Percentiles rank a stretch among this genome's conserved stretches.
Conservation (phyloP, 64 coral and sea anemone genomes). For the Porites lutea region DNA sequence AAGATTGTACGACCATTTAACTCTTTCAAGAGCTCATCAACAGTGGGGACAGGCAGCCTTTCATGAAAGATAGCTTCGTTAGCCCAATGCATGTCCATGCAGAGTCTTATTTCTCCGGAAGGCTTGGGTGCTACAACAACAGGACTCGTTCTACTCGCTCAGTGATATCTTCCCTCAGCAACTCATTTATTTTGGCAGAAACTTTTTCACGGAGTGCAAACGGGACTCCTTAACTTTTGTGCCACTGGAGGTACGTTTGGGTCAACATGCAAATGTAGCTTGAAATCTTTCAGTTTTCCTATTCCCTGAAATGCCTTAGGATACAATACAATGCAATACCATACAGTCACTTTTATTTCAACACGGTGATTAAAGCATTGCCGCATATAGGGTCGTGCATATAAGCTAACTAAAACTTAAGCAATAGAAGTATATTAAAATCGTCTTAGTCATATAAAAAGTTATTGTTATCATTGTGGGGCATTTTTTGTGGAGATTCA, state of each 20-base stretch:
- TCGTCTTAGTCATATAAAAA: no score
- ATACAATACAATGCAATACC: no score
- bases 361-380: no score
- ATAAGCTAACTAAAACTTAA: no score
- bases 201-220: background rate
- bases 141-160: slow-evolving; percentile 26
- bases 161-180: slow-evolving; percentile 29
- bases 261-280: no score
- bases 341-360: no score
- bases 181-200: background rate
- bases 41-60: background rate
- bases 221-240: background rate
- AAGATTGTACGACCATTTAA: slow-evolving; percentile 48
- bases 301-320: no score
- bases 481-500: no score
- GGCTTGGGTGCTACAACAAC: slow-evolving; percentile 25
- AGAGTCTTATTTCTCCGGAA: background rate
- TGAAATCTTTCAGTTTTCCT: no score
- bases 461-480: no score
- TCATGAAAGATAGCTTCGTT: slow-evolving; percentile 30
- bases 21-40: slow-evolving; percentile 18
- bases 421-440: no score
- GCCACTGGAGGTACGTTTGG: background rate
- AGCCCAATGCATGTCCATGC: background rate
- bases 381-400: no score